Evolutionary conservation across 1,140 invertebrate species (phyloP).

Genomic region (Aphis gossypii): DNA sequence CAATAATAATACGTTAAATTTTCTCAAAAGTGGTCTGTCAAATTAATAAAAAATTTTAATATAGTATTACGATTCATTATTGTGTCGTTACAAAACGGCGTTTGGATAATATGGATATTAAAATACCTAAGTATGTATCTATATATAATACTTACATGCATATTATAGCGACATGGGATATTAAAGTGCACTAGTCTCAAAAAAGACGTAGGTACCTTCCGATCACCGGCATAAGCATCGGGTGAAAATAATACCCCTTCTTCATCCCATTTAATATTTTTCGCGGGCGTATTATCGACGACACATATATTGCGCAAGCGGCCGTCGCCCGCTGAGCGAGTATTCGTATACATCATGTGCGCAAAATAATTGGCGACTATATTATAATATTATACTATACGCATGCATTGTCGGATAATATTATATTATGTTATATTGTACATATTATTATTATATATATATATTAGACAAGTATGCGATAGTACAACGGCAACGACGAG

Average conservation of each 20-base stretch:
- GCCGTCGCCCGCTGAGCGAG: not conserved
- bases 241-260: not conserved
- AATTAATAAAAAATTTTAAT: not conserved
- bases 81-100: not conserved
- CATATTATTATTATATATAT: not conserved
- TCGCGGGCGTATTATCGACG: not conserved
- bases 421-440: not conserved
- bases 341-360: not conserved
- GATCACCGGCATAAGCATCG: not conserved
- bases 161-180: not conserved
- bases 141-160: not conserved
- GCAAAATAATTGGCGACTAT: not conserved
- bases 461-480: not conserved
- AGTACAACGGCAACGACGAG: not conserved
- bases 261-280: not conserved
- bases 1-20: not conserved
- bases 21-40: not conserved
- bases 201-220: not conserved
- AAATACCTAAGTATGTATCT: not conserved
- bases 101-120: not conserved
- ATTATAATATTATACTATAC: not conserved
- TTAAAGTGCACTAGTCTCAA: not conserved
- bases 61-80: not conserved
- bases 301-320: not conserved
- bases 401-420: not conserved